Evolutionary conservation across 2,113 vertebrate species (phyloP), one percentile per base, ranked within the genome.

Genomic region (Equus przewalskii): DNA sequence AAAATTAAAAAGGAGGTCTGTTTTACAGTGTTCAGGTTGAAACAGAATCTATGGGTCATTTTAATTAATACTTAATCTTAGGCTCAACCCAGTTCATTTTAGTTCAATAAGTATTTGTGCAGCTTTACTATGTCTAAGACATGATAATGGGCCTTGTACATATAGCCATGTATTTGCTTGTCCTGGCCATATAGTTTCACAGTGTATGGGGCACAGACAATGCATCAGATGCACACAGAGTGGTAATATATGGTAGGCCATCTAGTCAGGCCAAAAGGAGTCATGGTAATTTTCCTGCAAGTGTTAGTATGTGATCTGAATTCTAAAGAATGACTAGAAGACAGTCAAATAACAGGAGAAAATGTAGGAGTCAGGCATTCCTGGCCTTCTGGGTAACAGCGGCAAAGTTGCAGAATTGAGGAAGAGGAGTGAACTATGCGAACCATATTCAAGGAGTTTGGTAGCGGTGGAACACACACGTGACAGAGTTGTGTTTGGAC

Each of bases 371-470:
- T 22, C 15, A 28, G 60, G 46, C 24, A 80, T 22, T 12, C 7
- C 13, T 10, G 5, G 19, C 5, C 11, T 72, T 26, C 21, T 46
- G 2, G 36, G 21, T 22, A 69, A 19, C 33, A 9, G 6, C 16
- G 72, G 56, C 54, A 87, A 65, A 56, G 3, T 15, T n/a, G 36
- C 3, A 54, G 12, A 60, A 9, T 3, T 28, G 7, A 36, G 69
- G 9, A 56, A 22, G 30, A 54, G 14, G 8, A 44, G 0, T 12
- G 3, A 12, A 33, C 11, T 46, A 2, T 0, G 10, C 41, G 6
- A 46, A 36, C 10, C 75, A 24, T 30, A 5, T 1, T 21, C 51
- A 64, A 26, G 22, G 21, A 76, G 7, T 14, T 14, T 33, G 69
- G 8, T 3, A 16, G 18, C 1, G 10, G 44, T 19, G 1, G 16